Conservation (phyloP, 2,113 vertebrate species). For the Gasterosteus nipponicus region DNA sequence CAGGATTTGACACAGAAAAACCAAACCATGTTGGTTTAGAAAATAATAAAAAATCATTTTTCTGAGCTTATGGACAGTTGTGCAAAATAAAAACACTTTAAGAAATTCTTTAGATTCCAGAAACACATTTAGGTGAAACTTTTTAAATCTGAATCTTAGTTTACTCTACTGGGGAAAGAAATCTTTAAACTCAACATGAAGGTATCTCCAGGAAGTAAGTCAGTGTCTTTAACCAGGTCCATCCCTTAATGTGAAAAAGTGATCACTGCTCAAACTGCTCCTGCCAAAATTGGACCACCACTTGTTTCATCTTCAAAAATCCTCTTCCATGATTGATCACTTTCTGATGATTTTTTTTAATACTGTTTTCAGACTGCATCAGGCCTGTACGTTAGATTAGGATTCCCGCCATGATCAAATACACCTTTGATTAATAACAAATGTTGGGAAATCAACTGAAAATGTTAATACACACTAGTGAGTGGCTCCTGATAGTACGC, state of each 20-base stretch:
- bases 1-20: too few species aligned
- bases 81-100: neutral
- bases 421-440: constrained; percentile 43
- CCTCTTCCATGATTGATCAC: constrained; percentile 38
- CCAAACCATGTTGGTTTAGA: too few species aligned
- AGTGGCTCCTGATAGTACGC: constrained; percentile 22
- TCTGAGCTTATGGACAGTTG: neutral
- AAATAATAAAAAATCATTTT: too few species aligned
- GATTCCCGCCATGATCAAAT: constrained; percentile 38
- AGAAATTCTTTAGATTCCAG: neutral
- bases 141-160: constrained; percentile 2
- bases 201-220: neutral
- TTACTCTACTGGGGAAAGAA: neutral
- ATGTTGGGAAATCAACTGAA: constrained; percentile 23
- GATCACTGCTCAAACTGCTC: constrained; percentile 29
- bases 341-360: constrained; percentile 44
- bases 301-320: constrained; percentile 55
- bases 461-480: constrained; percentile 18
- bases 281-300: constrained; percentile 39
- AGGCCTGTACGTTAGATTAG: constrained; percentile 40
- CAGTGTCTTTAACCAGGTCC: constrained; percentile 8
- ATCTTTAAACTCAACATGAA: neutral
- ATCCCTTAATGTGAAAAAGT: constrained; percentile 42
- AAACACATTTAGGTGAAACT: neutral
- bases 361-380: constrained; percentile 20